Base-by-base conservation (phyloP, 30 jellyfish, hydroid and myxozoan species). In the Aurelia aurita complex sp. Pacific region DNA sequence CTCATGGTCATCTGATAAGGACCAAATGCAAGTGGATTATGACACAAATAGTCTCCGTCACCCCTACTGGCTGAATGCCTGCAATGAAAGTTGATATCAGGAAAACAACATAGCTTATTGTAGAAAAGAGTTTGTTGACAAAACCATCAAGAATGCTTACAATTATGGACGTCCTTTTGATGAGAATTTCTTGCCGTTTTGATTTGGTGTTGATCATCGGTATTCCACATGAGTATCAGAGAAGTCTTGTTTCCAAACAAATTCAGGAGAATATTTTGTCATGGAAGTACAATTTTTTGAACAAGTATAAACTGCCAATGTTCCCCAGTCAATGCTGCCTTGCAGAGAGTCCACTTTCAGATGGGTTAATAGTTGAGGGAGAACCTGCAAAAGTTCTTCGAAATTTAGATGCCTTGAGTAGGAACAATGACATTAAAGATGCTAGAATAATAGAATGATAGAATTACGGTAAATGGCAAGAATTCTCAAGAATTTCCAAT, bases 211-310 rank as follows among this genome's bases (percentile, higher is more conserved):
- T 23, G 69, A 7, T 35, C 67, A 67, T 53, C 29, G 42, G 17
- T 10, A 71, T 38, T 38, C 71, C 8, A 83, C 35, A 64, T 69
- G 32, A 36, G 69, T 61, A 69, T 88, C 92, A 33, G 96, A 64
- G 67, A 74, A 89, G 85, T 94, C 99, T 60, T 94, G 99, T 67
- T 94, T 85, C 99, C 99, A 94, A 13, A 83, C 80, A 76, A 94
- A 94, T 50, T 94, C 99, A 11, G 64, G 69, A 8, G 72, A 12
- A 81, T 94, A 94, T 29, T 57, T 61, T 13, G 69, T 65, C 1
- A 69, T 74, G 17, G 80, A 40, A 2, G 80, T 36, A 60, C 99
- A 94, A 80, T 90, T 89, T 8, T 61, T 69, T 32, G 94, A 46
- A 50, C 99, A 94, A 33, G 99, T 89, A 87, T 89, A 94, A 60